A percentile compares a stretch with the other conserved stretches of the same genome.
Conservation (phyloP, 2,888 invertebrate species). For the Scaptomyza flava region DNA sequence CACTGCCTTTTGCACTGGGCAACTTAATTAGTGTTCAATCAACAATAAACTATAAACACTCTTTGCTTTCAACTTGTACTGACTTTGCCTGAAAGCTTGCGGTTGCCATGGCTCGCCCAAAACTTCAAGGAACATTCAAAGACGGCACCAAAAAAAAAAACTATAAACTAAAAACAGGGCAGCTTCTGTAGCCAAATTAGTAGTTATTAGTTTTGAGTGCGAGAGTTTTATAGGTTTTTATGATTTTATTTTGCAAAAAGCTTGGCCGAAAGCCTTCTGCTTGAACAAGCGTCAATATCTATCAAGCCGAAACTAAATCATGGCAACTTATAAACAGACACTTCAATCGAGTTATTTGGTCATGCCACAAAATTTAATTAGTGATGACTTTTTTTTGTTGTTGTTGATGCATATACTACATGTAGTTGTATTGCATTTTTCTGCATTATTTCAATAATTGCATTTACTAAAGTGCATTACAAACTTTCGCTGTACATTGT, state of each 20-base stretch:
- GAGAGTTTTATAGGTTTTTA: constrained; percentile 21
- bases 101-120: constrained; percentile 70
- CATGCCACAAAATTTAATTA: constrained; percentile 64
- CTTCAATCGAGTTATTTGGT: constrained; percentile 64
- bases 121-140: constrained; percentile 56
- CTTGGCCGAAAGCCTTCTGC: constrained; percentile 28
- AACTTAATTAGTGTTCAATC: constrained; percentile 84
- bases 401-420: background rate
- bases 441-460: constrained; percentile 39
- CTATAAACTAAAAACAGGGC: constrained; percentile 13
- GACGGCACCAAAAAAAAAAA: constrained; percentile 30
- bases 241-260: constrained; percentile 10
- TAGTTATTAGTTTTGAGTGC: constrained; percentile 75
- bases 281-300: constrained; percentile 13
- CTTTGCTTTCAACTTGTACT: constrained; percentile 64
- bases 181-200: constrained; percentile 57
- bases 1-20: constrained; percentile 71
- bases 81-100: constrained; percentile 69
- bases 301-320: constrained; percentile 17
- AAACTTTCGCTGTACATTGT: constrained; percentile 20
- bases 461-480: constrained; percentile 45
- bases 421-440: constrained; percentile 23
- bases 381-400: constrained; percentile 39
- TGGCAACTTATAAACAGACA: constrained; percentile 36
- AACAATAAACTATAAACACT: constrained; percentile 83